phyloP scores from a whole-genome alignment of 2,113 vertebrate species.

The Psilopogon haemacephalus region DNA sequence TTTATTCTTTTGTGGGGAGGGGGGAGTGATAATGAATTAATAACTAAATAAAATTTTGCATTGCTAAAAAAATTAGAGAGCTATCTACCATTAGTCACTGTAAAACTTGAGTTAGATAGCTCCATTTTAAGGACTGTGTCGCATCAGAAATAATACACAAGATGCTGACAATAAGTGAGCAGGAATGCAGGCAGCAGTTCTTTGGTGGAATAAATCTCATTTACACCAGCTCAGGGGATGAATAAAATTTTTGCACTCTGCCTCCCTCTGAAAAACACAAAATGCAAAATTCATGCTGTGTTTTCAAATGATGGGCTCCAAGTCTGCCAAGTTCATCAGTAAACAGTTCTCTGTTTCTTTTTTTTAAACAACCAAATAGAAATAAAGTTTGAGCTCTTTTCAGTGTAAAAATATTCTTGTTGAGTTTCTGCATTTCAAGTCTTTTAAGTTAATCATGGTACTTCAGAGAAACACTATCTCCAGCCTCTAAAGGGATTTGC shows the following conservation, averaged over 20 bases:
- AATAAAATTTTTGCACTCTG: background rate
- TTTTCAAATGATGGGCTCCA: background rate
- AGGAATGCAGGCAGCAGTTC: background rate
- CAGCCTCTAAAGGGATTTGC: background rate
- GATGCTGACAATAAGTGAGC: background rate
- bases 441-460: background rate
- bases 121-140: background rate
- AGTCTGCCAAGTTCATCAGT: background rate
- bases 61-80: background rate
- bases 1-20: background rate
- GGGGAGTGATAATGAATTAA: no score
- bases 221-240: background rate
- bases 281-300: background rate
- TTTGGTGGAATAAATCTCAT: background rate
- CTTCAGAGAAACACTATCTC: background rate
- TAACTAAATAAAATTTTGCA: background rate
- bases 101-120: conserved; percentile 7
- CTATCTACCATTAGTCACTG: background rate
- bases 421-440: background rate
- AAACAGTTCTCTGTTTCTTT: background rate
- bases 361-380: background rate
- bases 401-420: background rate
- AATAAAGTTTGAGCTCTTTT: background rate
- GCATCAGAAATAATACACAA: background rate
- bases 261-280: background rate